Evolutionary conservation across 2,113 vertebrate genomes (phyloP).

Genomic region (Nipponia nippon): DNA sequence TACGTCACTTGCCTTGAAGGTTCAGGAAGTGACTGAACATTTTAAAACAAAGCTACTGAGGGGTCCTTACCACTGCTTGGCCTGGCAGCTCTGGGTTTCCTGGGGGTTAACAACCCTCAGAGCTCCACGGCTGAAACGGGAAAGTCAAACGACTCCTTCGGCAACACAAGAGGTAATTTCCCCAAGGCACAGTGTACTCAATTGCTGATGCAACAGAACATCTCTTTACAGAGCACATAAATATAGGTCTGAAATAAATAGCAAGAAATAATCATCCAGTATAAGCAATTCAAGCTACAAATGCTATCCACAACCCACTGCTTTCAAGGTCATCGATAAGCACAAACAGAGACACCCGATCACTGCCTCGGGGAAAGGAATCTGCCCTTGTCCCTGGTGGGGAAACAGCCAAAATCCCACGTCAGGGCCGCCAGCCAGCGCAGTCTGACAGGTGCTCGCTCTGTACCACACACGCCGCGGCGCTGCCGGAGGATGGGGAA

Average conservation of each 20-base stretch:
- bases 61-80: neutral
- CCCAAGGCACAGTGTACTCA: neutral
- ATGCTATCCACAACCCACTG: neutral
- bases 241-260: neutral
- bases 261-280: neutral
- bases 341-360: neutral
- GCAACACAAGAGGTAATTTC: neutral
- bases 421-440: neutral
- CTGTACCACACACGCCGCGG: accelerated
- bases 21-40: neutral
- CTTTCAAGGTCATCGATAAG: neutral
- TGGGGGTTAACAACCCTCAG: neutral
- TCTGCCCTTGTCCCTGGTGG: neutral
- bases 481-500: accelerated
- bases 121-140: accelerated
- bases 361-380: neutral
- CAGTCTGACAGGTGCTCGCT: accelerated
- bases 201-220: neutral
- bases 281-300: neutral
- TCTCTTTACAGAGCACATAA: neutral
- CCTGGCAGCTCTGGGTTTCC: neutral
- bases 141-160: neutral
- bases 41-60: neutral
- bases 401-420: neutral
- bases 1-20: neutral